Evolutionary conservation across 1,140 invertebrate genomes (phyloP).

Genomic region (Drosophila lini): DNA sequence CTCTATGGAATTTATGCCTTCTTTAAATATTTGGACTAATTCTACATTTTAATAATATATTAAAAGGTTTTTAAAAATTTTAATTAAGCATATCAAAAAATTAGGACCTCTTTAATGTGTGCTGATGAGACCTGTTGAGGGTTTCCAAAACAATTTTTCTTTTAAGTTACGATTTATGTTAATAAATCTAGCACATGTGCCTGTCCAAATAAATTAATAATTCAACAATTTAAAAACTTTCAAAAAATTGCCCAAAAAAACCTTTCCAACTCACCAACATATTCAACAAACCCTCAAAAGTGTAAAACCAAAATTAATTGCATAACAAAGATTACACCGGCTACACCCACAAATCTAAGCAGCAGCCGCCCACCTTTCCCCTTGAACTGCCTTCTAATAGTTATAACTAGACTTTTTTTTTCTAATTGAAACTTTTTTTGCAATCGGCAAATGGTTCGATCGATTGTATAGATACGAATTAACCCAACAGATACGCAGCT

Average conservation of each 20-base stretch:
- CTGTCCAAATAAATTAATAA: no score
- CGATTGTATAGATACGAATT: conserved; percentile 73
- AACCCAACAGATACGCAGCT: conserved; percentile 56
- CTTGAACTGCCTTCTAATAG: conserved; percentile 29
- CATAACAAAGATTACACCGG: conserved; percentile 53
- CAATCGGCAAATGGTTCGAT: conserved; percentile 48
- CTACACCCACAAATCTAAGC: conserved; percentile 43
- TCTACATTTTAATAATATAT: no score
- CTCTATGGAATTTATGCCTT: no score
- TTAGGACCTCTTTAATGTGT: no score
- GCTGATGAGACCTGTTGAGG: no score
- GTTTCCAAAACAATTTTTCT: no score
- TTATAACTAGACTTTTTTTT: conserved; percentile 56
- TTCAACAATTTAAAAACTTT: not conserved
- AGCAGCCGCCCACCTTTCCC: conserved; percentile 15
- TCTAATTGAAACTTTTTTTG: conserved; percentile 56
- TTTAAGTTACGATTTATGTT: no score
- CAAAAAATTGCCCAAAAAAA: fast-evolving
- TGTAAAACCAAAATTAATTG: conserved; percentile 61
- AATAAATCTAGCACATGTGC: no score
- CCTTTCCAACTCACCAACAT: not conserved
- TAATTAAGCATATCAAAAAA: no score
- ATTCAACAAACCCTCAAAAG: not conserved
- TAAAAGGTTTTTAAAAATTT: no score
- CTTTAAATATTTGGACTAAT: no score